Conservation (phyloP, 2,888 invertebrate species). For the Scaptomyza polygonia region DNA sequence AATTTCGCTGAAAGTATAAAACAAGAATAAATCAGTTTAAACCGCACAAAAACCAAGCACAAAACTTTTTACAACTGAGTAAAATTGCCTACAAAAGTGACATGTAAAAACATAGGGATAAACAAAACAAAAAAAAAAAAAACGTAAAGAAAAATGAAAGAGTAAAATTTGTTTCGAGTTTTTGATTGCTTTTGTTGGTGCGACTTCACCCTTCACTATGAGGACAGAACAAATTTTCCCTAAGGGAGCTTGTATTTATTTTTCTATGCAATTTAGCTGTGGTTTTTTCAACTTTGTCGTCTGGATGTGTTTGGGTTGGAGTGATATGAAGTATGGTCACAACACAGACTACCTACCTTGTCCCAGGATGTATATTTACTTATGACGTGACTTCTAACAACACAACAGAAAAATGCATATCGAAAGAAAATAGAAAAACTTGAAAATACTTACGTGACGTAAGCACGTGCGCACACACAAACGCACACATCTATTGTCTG, state of each 20-base stretch:
- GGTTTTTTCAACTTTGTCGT: conserved; percentile 51
- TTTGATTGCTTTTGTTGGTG: conserved; percentile 55
- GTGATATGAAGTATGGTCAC: conserved; percentile 44
- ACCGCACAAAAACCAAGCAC: conserved; percentile 24
- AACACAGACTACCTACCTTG: conserved; percentile 66
- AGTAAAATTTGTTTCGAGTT: conserved; percentile 54
- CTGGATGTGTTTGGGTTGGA: conserved; percentile 27
- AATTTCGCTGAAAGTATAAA: conserved; percentile 82
- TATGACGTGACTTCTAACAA: conserved; percentile 32
- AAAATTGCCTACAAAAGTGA: conserved; percentile 62
- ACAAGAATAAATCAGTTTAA: conserved; percentile 60
- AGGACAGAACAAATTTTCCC: conserved; percentile 49
- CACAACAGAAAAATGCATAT: conserved; percentile 43
- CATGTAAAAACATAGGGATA: conserved; percentile 34
- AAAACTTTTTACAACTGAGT: conserved; percentile 43
- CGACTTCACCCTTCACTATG: conserved; percentile 26
- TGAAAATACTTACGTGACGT: conserved; percentile 39
- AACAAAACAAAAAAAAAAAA: conserved; percentile 10
- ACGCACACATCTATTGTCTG: background rate
- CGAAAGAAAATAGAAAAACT: conserved; percentile 23
- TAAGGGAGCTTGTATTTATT: conserved; percentile 29
- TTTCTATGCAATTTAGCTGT: conserved; percentile 42
- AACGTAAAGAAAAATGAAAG: conserved; percentile 50
- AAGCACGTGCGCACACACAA: background rate
- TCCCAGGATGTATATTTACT: conserved; percentile 8